Conservation (phyloP, 2,113 vertebrate genomes). For the Elgaria multicarinata region DNA sequence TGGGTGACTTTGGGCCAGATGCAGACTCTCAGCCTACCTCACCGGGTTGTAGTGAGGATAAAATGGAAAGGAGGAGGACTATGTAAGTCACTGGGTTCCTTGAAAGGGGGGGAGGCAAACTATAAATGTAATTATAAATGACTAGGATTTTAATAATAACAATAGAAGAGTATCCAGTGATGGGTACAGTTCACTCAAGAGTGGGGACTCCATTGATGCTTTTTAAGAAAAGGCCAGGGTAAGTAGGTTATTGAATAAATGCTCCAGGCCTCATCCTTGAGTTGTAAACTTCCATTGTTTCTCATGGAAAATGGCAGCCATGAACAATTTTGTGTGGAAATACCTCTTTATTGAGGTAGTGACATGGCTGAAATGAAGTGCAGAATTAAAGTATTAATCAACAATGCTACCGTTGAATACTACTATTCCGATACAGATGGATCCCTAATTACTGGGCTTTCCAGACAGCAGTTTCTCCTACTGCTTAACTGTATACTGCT, state of each 20-base stretch:
- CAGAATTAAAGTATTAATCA: background rate
- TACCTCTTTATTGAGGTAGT: background rate
- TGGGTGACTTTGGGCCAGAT: no score
- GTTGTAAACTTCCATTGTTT: background rate
- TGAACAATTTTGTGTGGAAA: background rate
- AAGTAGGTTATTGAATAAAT: background rate
- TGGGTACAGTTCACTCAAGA: background rate
- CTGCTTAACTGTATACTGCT: background rate
- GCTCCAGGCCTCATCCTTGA: background rate
- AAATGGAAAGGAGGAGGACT: no score
- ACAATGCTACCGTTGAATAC: background rate
- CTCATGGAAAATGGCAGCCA: background rate
- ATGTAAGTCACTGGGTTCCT: no score
- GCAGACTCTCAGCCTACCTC: no score
- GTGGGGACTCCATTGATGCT: background rate
- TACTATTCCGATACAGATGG: background rate
- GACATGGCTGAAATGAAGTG: background rate
- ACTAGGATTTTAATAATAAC: background rate
- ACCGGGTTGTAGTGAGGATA: no score
- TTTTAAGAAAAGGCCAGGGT: background rate
- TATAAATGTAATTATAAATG: no score
- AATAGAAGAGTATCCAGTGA: background rate
- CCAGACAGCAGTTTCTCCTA: background rate
- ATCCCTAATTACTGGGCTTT: background rate
- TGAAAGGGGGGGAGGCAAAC: no score